Base-by-base conservation (phyloP, 1,140 invertebrate genomes). In the honey bee (Apis mellifera) region DNA sequence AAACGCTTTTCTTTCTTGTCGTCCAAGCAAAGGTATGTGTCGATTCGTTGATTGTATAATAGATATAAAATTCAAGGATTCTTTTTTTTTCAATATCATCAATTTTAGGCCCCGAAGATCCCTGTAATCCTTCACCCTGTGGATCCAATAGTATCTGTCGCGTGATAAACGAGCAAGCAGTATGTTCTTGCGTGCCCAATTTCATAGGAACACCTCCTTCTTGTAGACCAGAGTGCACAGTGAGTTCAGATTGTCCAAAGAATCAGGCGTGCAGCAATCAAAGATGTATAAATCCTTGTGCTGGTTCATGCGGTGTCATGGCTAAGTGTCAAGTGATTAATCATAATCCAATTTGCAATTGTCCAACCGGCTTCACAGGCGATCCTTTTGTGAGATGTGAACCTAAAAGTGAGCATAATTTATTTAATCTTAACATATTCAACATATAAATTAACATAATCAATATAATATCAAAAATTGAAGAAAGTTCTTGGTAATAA, bases 311-410 rank as follows among this genome's bases (percentile, higher is more conserved):
- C 89, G 95, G 95, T 21, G 85, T 90, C 42, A 84, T 59, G 19
- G 95, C 97, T 3, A 92, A 95, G 82, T 97, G 97, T 91, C 94
- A 95, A 92, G 96, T 97, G 54, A 95, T 96, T 15, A 96, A 96
- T 91, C 97, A 98, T 86, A 97, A 96, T 94, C 97, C 97, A 2
- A 95, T 97, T 66, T 97, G 97, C 92, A 96, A 94, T 75, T 97
- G 97, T 86, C 86, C 93, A 66, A 84, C 92, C 78, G 95, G 94
- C 21, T 95, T 93, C 92, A 95, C 95, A 17, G 62, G 62, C 15
- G 32, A 42, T 42, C 32, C 32, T 42, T 42, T 42, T 42, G 32
- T 42, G 5, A 42, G 32, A 42, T 42, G 32, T 5, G 32, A 42
- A 0, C 32, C 32, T 42, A 42, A 42, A 42, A 42, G 32, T 42